Conservation (phyloP, 1,140 invertebrate genomes). For the Caenorhabditis latens region DNA sequence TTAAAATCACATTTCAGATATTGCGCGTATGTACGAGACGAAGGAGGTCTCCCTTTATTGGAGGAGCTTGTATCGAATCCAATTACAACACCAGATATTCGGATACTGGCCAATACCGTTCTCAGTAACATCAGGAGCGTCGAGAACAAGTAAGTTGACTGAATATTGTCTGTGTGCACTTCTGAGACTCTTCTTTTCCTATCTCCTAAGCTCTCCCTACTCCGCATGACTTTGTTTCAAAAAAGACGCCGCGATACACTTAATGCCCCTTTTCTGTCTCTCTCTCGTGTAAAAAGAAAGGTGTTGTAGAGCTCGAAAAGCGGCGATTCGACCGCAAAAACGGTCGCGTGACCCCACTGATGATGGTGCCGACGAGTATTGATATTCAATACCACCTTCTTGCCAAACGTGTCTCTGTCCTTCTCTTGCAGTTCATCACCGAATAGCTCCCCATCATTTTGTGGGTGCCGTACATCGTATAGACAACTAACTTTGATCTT, state of each 20-base stretch:
- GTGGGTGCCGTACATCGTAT: neutral
- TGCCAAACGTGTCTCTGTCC: neutral
- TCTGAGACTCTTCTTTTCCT: neutral
- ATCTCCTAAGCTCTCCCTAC: too few species aligned
- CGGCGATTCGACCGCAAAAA: conserved; percentile 40
- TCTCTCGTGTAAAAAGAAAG: neutral
- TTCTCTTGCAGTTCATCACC: neutral
- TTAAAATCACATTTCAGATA: conserved; percentile 80
- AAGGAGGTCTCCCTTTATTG: conserved; percentile 87
- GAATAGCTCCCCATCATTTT: neutral
- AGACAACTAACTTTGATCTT: neutral
- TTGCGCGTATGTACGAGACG: conserved; percentile 87
- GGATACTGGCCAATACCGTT: conserved; percentile 61
- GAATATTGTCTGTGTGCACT: neutral
- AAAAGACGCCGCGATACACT: neutral
- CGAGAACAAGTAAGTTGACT: conserved; percentile 19
- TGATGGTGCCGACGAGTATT: conserved; percentile 23
- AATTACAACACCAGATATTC: conserved; percentile 55
- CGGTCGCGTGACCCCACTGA: conserved; percentile 25
- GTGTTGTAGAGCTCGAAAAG: conserved; percentile 27
- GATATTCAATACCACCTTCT: neutral
- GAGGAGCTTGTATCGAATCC: conserved; percentile 81
- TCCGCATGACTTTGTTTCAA: neutral
- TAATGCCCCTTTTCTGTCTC: neutral
- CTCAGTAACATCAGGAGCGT: conserved; percentile 63